Percentiles rank a stretch among this genome's conserved stretches.
These are phyloP conservation scores for Polymixis lichenea DNA, from an alignment of 2,888 invertebrate species.

Conservation along the genomic window DNA sequence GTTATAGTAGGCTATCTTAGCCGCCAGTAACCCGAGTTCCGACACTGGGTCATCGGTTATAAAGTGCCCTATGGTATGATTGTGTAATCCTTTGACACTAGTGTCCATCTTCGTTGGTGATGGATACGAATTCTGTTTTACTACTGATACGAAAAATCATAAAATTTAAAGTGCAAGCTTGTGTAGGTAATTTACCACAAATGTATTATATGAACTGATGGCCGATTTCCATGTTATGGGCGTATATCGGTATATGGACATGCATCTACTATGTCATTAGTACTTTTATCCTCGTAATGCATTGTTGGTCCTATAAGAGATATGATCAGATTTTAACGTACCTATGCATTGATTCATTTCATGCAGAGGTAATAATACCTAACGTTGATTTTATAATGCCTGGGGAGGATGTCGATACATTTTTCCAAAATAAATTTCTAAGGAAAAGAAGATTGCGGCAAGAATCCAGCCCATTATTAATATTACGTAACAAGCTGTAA, in stretches of 20 bases:
- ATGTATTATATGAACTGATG: constrained; percentile 44
- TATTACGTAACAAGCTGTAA: constrained; percentile 79
- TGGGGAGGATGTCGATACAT: constrained; percentile 63
- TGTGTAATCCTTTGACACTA: constrained; percentile 14
- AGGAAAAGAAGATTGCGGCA: constrained; percentile 73
- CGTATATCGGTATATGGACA: constrained; percentile 25
- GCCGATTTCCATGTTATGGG: constrained; percentile 43
- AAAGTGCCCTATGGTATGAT: constrained; percentile 55
- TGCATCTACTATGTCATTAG: constrained; percentile 49
- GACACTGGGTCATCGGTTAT: constrained; percentile 58
- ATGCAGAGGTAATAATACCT: not conserved
- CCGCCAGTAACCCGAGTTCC: constrained; percentile 73
- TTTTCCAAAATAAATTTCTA: constrained; percentile 74
- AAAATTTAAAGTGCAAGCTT: constrained; percentile 26
- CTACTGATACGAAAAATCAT: constrained; percentile 20
- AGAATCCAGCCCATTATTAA: constrained; percentile 78
- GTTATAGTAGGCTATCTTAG: constrained; percentile 78
- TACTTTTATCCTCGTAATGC: constrained; percentile 55
- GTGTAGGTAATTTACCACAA: constrained; percentile 33
- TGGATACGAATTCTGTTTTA: constrained; percentile 1
- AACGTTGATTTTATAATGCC: constrained; percentile 61
- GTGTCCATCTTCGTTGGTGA: constrained; percentile 45
- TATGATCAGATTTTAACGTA: constrained; percentile 38
- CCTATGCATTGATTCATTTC: constrained; percentile 6
- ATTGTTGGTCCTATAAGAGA: constrained; percentile 51